Evolutionary conservation across 2,888 invertebrate genomes (phyloP).

Genomic region (Corythucha ciliata): DNA sequence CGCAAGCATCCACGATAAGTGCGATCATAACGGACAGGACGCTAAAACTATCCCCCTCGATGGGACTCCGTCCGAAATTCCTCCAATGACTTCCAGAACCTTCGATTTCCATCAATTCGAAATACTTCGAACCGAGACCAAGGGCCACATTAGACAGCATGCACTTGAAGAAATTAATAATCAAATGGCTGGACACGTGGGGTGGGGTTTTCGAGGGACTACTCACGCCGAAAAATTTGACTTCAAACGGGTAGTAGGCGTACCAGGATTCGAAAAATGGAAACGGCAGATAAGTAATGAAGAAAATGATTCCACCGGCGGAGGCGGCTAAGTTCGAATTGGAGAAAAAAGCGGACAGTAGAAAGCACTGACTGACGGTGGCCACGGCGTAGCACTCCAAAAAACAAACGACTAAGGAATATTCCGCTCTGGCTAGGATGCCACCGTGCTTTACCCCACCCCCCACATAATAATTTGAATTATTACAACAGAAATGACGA

Average conservation of each 20-base stretch:
- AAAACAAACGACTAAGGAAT: conserved; percentile 55
- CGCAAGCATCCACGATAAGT: conserved; percentile 55
- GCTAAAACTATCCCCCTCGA: conserved; percentile 51
- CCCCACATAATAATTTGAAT: no score
- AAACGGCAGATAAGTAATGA: conserved; percentile 42
- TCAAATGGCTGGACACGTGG: no score
- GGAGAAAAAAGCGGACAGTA: conserved; percentile 49
- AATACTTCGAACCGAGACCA: conserved; percentile 65
- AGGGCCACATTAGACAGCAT: conserved; percentile 73
- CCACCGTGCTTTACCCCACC: conserved; percentile 51
- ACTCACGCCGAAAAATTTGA: no score
- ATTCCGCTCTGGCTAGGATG: conserved; percentile 61
- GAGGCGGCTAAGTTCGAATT: conserved; percentile 50
- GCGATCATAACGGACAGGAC: conserved; percentile 55
- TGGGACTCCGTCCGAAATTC: conserved; percentile 49
- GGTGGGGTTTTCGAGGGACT: background rate
- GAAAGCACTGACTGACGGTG: conserved; percentile 45
- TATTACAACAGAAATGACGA: background rate
- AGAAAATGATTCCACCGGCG: conserved; percentile 45
- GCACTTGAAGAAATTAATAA: no score
- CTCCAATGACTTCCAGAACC: conserved; percentile 59
- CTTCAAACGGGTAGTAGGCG: no score
- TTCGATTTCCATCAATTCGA: conserved; percentile 61
- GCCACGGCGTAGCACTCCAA: conserved; percentile 50
- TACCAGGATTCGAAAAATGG: conserved; percentile 39